These are phyloP conservation scores for Papilio gigon DNA, from an alignment of 2,888 invertebrate genomes.

Conservation along the genomic window DNA sequence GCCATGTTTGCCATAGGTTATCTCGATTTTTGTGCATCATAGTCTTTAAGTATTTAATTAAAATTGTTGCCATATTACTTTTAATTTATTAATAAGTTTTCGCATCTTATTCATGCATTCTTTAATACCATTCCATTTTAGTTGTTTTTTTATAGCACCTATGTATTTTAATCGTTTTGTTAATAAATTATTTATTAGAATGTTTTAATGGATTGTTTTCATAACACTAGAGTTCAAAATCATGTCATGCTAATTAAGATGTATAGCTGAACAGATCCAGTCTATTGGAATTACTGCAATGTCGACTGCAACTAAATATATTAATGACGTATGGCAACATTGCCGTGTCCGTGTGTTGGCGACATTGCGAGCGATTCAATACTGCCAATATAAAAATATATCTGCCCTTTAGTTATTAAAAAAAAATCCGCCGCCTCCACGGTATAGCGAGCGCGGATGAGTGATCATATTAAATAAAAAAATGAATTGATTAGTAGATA, in stretches of 20 bases:
- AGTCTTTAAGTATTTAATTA: constrained; percentile 37
- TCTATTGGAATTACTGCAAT: constrained; percentile 27
- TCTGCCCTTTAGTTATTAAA: constrained; percentile 28
- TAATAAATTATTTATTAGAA: constrained; percentile 23
- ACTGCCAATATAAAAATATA: constrained; percentile 32
- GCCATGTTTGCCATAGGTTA: constrained; percentile 39
- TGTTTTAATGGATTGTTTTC: constrained; percentile 39
- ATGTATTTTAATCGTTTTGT: constrained; percentile 30
- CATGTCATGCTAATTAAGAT: constrained; percentile 50
- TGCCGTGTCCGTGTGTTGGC: constrained; percentile 10
- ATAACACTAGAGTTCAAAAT: constrained; percentile 64
- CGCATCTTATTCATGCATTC: constrained; percentile 33
- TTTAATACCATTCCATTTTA: constrained; percentile 53
- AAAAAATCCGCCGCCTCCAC: constrained; percentile 42
- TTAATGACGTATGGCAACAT: constrained; percentile 19
- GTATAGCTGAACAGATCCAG: constrained; percentile 43
- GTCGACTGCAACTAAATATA: constrained; percentile 7
- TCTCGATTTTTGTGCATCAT: constrained; percentile 33
- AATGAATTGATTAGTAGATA: constrained; percentile 80
- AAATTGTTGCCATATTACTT: constrained; percentile 45
- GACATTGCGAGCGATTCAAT: constrained; percentile 25
- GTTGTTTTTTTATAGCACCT: constrained; percentile 44
- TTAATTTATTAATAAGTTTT: constrained; percentile 32
- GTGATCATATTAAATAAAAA: constrained; percentile 69
- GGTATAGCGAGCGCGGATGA: constrained; percentile 48